These are phyloP conservation scores for Atethmia centrago DNA, from an alignment of 2,888 invertebrate genomes.

Conservation along the genomic window DNA sequence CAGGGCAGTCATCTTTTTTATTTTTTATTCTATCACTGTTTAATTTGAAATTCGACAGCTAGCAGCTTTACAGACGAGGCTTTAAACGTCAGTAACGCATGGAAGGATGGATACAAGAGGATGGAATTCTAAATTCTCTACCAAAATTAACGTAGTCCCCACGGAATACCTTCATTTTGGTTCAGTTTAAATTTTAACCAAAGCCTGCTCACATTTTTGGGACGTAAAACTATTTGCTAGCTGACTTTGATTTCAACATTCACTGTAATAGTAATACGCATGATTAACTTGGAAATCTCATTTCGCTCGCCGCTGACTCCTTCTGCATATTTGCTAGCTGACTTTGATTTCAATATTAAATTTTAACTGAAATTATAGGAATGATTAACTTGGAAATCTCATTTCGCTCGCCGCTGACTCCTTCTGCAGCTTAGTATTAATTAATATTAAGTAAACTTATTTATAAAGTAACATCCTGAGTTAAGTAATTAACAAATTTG, in stretches of 20 bases:
- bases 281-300: not conserved
- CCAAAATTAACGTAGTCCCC: too few relatives aligned
- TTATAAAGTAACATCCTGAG: constrained; percentile 10
- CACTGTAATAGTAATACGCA: not conserved
- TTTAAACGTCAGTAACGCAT: too few relatives aligned
- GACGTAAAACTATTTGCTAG: not conserved
- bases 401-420: constrained; percentile 6
- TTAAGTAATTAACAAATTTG: constrained; percentile 16
- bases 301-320: constrained; percentile 2
- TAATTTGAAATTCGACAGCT: too few relatives aligned
- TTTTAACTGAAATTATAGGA: not conserved
- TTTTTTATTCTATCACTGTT: too few relatives aligned
- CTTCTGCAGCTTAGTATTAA: constrained; percentile 6
- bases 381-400: not conserved
- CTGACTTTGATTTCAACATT: constrained; percentile 3
- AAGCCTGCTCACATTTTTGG: not conserved
- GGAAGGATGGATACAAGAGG: too few relatives aligned
- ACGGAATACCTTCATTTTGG: too few relatives aligned
- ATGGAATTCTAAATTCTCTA: too few relatives aligned
- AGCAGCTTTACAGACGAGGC: too few relatives aligned
- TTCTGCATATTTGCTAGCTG: too few relatives aligned
- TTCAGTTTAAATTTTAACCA: not conserved
- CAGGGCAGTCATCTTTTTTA: too few relatives aligned
- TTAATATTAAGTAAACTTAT: constrained; percentile 21
- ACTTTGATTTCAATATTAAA: constrained; percentile 8